Percentiles rank a stretch among this genome's conserved stretches.
phyloP scores from a whole-genome alignment of 2,888 invertebrate genomes.

The Periphyllus acericola region DNA sequence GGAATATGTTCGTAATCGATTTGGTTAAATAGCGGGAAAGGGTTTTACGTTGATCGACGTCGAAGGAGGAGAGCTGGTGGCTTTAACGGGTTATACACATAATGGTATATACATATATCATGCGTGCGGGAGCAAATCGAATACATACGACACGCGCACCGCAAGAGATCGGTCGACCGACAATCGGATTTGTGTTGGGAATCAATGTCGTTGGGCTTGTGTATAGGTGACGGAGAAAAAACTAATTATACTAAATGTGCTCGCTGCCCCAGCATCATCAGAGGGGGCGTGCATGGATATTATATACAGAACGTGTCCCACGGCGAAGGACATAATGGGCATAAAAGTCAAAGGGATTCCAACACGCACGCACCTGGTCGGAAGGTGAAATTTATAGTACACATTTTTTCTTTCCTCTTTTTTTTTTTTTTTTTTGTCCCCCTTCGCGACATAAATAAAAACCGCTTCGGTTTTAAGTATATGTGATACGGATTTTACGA shows the following conservation, averaged over 20 bases:
- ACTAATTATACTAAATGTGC: slow-evolving; percentile 43
- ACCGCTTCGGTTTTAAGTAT: slow-evolving; percentile 60
- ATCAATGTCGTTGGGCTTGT: background rate
- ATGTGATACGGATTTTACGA: slow-evolving; percentile 59
- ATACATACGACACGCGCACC: background rate
- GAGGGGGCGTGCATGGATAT: slow-evolving; percentile 9
- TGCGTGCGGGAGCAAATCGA: too few relatives aligned
- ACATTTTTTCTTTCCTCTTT: slow-evolving; percentile 20
- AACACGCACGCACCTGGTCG: slow-evolving; percentile 57
- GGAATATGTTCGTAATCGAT: background rate
- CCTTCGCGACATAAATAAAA: slow-evolving; percentile 56
- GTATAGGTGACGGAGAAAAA: slow-evolving; percentile 17
- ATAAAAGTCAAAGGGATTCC: slow-evolving; percentile 61
- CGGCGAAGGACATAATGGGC: slow-evolving; percentile 59
- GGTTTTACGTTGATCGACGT: background rate
- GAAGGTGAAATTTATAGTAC: slow-evolving; percentile 61
- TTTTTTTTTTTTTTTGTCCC: slow-evolving; percentile 19
- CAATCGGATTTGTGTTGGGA: slow-evolving; percentile 38
- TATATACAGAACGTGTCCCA: background rate
- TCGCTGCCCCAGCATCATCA: background rate
- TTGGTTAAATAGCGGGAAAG: background rate
- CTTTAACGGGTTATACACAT: background rate
- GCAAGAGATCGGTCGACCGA: background rate
- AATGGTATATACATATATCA: too few relatives aligned
- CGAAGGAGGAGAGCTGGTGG: too few relatives aligned